Evolutionary conservation across 1,140 invertebrate genomes (phyloP).

Genomic region (Drosophila jambulina): DNA sequence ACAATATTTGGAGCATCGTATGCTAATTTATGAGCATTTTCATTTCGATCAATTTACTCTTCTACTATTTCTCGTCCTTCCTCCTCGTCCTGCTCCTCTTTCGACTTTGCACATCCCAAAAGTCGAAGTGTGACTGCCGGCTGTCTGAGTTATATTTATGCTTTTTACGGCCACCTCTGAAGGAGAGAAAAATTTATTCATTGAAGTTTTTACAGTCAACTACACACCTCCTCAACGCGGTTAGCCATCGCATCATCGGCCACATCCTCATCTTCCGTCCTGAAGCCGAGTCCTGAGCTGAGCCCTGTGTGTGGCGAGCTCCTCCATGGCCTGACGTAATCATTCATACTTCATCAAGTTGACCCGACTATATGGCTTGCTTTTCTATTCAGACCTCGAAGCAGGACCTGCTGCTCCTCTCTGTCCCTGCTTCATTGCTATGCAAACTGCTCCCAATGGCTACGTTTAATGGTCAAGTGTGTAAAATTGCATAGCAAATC

Average conservation of each 20-base stretch:
- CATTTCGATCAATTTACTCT: conserved; percentile 77
- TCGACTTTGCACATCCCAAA: neutral
- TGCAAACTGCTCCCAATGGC: conserved; percentile 83
- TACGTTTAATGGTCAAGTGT: conserved; percentile 84
- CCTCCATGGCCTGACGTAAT: conserved; percentile 61
- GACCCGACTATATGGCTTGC: conserved; percentile 56
- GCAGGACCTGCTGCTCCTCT: conserved; percentile 21
- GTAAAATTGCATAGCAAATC: conserved; percentile 84
- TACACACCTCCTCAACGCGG: conserved; percentile 76
- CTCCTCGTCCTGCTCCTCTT: neutral
- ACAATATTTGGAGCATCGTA: conserved; percentile 62
- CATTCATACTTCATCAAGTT: conserved; percentile 84
- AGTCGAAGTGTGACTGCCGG: conserved; percentile 28
- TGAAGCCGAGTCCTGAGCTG: conserved; percentile 16
- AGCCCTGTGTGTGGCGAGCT: conserved; percentile 6
- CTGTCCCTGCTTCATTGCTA: conserved; percentile 72
- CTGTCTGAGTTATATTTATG: conserved; percentile 71
- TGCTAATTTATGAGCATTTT: conserved; percentile 77
- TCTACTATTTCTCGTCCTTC: conserved; percentile 37
- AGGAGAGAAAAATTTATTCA: conserved; percentile 75
- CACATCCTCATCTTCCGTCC: conserved; percentile 15
- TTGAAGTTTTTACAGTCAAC: conserved; percentile 83
- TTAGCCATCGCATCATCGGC: conserved; percentile 38
- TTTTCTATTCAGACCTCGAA: conserved; percentile 53
- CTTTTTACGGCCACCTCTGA: conserved; percentile 52